Evolutionary conservation across 2,888 invertebrate species (phyloP).

Genomic region (Sepiola atlantica): DNA sequence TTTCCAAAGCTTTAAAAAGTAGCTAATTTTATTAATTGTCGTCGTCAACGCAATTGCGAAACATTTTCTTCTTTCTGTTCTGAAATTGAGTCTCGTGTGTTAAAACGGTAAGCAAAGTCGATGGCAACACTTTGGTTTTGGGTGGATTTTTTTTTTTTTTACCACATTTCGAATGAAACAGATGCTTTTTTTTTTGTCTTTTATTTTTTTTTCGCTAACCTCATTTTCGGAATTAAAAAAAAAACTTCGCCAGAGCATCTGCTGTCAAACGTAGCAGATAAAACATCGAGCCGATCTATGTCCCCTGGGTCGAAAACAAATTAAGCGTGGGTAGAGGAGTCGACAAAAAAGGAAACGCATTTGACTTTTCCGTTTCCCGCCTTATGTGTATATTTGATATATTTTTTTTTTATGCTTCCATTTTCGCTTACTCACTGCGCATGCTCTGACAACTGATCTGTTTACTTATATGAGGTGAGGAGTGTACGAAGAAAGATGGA

Average conservation of each 20-base stretch:
- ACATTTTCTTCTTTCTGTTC: neutral
- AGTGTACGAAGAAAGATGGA: too few species aligned
- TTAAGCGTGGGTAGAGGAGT: neutral
- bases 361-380: constrained; percentile 20
- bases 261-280: constrained; percentile 19
- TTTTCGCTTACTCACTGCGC: too few species aligned
- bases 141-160: neutral
- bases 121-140: neutral
- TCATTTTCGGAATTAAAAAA: neutral
- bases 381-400: neutral
- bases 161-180: neutral
- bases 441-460: too few species aligned
- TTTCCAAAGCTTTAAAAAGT: too few species aligned
- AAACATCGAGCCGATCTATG: neutral
- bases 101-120: neutral
- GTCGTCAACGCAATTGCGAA: too few species aligned
- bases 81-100: neutral
- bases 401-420: neutral
- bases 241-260: neutral
- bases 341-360: neutral
- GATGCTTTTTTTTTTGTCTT: neutral
- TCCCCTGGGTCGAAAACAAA: constrained; percentile 22
- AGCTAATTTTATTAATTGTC: too few species aligned
- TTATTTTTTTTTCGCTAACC: neutral
- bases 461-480: too few species aligned